phyloP scores from a whole-genome alignment of 1,140 invertebrate species.

The Trachymyrmex cornetzi region DNA sequence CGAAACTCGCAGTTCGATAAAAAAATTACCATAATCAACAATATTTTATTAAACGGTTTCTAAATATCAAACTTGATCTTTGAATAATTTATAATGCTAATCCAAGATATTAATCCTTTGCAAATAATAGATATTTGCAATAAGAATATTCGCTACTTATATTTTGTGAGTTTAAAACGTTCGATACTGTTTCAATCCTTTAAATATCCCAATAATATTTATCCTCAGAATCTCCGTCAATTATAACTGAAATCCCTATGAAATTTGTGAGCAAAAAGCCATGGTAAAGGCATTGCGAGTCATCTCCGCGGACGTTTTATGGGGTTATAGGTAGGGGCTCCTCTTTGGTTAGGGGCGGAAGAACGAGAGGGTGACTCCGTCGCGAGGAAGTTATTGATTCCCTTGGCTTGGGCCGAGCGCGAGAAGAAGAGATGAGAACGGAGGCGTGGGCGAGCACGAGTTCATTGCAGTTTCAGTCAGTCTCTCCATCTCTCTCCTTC shows the following conservation, averaged over 20 bases:
- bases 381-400: slow-evolving; percentile 84
- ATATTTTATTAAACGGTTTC: background rate
- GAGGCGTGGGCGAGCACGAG: slow-evolving; percentile 68
- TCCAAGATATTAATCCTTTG: background rate
- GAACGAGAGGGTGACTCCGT: slow-evolving; percentile 77
- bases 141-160: background rate
- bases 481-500: background rate
- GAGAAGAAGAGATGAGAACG: slow-evolving; percentile 73
- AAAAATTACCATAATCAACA: background rate
- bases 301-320: slow-evolving; percentile 71
- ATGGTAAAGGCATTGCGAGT: slow-evolving; percentile 19
- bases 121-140: background rate
- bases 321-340: slow-evolving; percentile 69
- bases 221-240: slow-evolving; percentile 29
- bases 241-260: background rate
- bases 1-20: background rate
- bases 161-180: background rate
- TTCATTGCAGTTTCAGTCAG: slow-evolving; percentile 72
- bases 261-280: slow-evolving; percentile 35
- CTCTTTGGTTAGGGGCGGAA: slow-evolving; percentile 76
- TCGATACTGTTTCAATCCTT: background rate
- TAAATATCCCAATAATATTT: slow-evolving; percentile 22
- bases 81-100: background rate
- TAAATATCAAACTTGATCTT: background rate
- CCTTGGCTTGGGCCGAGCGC: slow-evolving; percentile 73